Evolutionary conservation across 2,113 vertebrate genomes (phyloP).

Genomic region (Nanger granti): DNA sequence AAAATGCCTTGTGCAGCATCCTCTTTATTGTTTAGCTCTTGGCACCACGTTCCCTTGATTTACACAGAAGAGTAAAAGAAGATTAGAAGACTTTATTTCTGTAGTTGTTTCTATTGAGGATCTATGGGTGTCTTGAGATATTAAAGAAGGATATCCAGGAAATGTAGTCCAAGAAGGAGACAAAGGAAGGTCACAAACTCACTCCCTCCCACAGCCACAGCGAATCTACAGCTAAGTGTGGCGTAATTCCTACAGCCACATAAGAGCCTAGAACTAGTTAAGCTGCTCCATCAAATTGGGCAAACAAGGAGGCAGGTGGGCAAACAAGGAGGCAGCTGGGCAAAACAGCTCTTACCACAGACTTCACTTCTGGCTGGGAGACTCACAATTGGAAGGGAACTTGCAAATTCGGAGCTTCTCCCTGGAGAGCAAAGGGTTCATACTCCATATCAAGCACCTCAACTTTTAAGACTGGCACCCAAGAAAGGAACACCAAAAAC

Average conservation of each 20-base stretch:
- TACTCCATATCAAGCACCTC: background rate
- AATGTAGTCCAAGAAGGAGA: background rate
- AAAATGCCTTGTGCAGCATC: background rate
- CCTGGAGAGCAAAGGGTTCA: background rate
- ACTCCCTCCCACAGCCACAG: no score
- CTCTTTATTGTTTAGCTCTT: background rate
- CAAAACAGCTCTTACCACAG: background rate
- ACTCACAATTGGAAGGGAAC: background rate
- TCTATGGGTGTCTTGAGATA: background rate
- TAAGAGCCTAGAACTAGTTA: background rate
- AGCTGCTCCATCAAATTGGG: background rate
- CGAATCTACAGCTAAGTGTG: rapidly evolving
- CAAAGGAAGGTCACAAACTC: background rate
- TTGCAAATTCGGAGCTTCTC: background rate
- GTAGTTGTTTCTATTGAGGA: background rate
- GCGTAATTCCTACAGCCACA: background rate
- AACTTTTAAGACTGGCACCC: background rate
- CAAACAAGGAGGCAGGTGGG: background rate
- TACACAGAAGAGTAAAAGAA: background rate
- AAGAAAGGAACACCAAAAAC: background rate
- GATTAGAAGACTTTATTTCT: background rate
- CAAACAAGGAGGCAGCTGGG: background rate
- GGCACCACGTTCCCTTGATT: background rate
- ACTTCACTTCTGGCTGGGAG: background rate
- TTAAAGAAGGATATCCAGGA: background rate